Evolutionary conservation across 2,888 invertebrate genomes (phyloP).

Genomic region (Drosophila neonasuta): DNA sequence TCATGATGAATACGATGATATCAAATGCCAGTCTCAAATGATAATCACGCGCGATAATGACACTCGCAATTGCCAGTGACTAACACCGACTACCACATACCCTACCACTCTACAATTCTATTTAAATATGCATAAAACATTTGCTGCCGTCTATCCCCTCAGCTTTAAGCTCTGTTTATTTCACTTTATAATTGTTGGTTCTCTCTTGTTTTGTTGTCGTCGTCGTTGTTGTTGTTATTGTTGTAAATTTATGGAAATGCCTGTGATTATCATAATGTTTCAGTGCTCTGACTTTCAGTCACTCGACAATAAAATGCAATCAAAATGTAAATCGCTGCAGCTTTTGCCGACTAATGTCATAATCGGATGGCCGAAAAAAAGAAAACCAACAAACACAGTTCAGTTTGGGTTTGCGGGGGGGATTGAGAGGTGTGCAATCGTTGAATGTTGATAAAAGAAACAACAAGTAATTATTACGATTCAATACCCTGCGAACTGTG

Average conservation of each 20-base stretch:
- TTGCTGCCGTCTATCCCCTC: slow-evolving; percentile 20
- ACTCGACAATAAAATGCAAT: slow-evolving; percentile 48
- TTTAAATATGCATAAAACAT: slow-evolving; percentile 55
- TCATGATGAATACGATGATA: slow-evolving; percentile 32
- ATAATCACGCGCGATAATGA: slow-evolving; percentile 53
- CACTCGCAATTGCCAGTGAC: not conserved
- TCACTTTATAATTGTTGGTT: not conserved
- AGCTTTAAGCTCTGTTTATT: slow-evolving; percentile 15
- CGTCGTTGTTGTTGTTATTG: slow-evolving; percentile 10
- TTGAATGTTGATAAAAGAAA: not conserved
- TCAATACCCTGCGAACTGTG: not conserved
- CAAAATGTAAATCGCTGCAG: slow-evolving; percentile 50
- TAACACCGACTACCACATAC: not conserved
- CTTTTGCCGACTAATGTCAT: slow-evolving; percentile 36
- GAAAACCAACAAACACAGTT: not conserved
- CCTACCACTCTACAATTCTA: slow-evolving; percentile 9
- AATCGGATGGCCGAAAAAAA: slow-evolving; percentile 6
- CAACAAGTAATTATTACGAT: not conserved
- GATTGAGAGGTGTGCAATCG: not conserved
- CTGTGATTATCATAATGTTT: slow-evolving; percentile 50
- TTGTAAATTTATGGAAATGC: slow-evolving; percentile 47
- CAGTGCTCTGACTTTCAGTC: slow-evolving; percentile 2
- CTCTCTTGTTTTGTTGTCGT: not conserved
- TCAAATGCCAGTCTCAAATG: slow-evolving; percentile 40
- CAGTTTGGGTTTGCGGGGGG: not conserved